Base-by-base conservation (phyloP, 2,113 vertebrate species). In the Poeciliopsis prolifica region DNA sequence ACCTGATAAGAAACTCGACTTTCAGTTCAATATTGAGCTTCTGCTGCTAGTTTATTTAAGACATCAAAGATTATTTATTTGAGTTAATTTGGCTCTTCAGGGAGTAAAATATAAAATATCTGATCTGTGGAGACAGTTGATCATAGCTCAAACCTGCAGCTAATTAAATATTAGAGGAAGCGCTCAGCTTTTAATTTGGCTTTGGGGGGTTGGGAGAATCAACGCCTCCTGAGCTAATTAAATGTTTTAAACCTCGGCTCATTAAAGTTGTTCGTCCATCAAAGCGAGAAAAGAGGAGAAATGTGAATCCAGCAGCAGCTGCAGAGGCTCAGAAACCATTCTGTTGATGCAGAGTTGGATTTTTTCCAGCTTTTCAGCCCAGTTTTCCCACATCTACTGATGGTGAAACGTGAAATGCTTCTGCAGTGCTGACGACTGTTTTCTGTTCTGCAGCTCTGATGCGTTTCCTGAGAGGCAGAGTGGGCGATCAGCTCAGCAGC, bases 401-500 rank as follows among this genome's bases (percentile, higher is more conserved):
- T 40, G 44, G 63, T 22, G 7, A 51, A 62, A 62, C 6, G n/a
- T 60, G 51, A 54, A 54, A 82, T 28, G 35, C 40, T 24, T 54
- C 58, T 19, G 72, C 64, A 44, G 61, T 3, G 65, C 72, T 68
- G 72, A 78, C 3, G 0, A 44, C 19, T 65, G n/a, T 40, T 61
- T 35, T 40, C 62, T 1, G 40, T 75, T 31, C 9, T 68, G 54
- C 74, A 65, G 74, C 35, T 80, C 48, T 68, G 61, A 26, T 48
- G 65, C 19, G 22, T 65, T 73, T 79, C 48, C 73, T 74, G 66
- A 81, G 76, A 40, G 65, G 63, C 67, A 8, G 42, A 0, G 81
- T 70, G 68, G 78, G 31, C 12, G 66, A 66, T 68, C 40, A 29
- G 74, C 33, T 81, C 71, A 33, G 54, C 9, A 0, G 2, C 29